Base-by-base conservation (phyloP, 1,140 invertebrate species). In the Penaeus vannamei region DNA sequence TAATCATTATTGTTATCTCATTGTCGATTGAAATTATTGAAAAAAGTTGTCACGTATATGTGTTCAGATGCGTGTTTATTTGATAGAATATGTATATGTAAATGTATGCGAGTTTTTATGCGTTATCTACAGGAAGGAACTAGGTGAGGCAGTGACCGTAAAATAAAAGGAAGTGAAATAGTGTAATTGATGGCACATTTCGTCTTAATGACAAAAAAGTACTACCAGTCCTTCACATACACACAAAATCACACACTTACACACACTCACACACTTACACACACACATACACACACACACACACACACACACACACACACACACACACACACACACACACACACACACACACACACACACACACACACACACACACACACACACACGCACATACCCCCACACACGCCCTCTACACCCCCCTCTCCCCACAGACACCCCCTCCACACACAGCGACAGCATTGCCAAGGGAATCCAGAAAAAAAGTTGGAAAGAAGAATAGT, bases 271-370 rank as follows among this genome's bases (percentile, higher is more conserved):
- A 72, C 66, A 72, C 66, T 23, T 20, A 72, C 66, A 72, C 66
- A 72, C 66, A 72, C 66, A 72, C 66, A 72, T 20, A 72, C 66
- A 72, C 66, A 72, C 66, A 69, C 66, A 69, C n/a, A 26, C 66
- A 32, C 66, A 32, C n/a, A 69, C 66, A 26, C 66, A 26, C 29
- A 32, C n/a, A 32, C 66, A 69, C n/a, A 72, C 53, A 53, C 53
- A 53, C 53, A 53, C 53, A 53, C 53, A 53, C 53, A 10, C 53
- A 53, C 42, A 46, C 42, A 46, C 42, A 46, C 42, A 46, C 42
- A 46, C 42, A 46, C 42, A 46, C 42, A 46, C 42, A 46, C 42
- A 72, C 66, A 69, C 66, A 69, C n/a, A 26, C 66, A 32, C 66
- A 32, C n/a, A 69, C 66, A 26, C 66, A 26, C 29, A 32, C n/a